phyloP scores from a whole-genome alignment of 2,113 vertebrate genomes.

The Peromyscus polionotus region DNA sequence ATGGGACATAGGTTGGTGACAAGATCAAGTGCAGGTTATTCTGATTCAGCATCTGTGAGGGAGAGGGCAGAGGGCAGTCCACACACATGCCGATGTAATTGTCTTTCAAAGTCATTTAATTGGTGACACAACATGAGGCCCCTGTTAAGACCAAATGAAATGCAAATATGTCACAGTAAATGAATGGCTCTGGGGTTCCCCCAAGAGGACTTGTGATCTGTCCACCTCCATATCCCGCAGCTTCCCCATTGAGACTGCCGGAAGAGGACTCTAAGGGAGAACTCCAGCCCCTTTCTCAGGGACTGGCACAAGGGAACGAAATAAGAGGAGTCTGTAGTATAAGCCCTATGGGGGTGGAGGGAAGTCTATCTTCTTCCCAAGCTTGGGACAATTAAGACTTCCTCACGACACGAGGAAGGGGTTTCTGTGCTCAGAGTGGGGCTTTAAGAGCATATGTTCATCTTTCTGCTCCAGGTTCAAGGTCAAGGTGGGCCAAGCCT shows the following conservation, averaged over 20 bases:
- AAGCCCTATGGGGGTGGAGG: fast-evolving
- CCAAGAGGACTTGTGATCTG: neutral
- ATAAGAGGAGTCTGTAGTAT: neutral
- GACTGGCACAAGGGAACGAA: neutral
- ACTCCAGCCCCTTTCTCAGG: neutral
- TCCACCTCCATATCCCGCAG: neutral
- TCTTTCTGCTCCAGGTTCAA: neutral
- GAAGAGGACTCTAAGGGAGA: neutral
- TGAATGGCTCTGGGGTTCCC: no score
- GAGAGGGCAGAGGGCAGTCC: no score
- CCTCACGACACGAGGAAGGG: neutral
- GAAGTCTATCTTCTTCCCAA: neutral
- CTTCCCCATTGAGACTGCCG: no score
- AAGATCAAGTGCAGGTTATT: neutral
- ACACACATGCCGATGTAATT: neutral
- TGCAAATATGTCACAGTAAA: neutral
- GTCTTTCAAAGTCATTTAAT: neutral
- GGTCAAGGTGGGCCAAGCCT: neutral
- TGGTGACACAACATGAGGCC: neutral
- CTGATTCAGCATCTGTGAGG: no score
- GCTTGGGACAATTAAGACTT: neutral
- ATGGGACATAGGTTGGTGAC: neutral
- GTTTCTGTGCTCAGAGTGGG: neutral
- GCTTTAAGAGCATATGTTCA: neutral
- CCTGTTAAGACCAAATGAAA: neutral